phyloP scores from a whole-genome alignment of 2,113 vertebrate species.

The Silurus glanis region DNA sequence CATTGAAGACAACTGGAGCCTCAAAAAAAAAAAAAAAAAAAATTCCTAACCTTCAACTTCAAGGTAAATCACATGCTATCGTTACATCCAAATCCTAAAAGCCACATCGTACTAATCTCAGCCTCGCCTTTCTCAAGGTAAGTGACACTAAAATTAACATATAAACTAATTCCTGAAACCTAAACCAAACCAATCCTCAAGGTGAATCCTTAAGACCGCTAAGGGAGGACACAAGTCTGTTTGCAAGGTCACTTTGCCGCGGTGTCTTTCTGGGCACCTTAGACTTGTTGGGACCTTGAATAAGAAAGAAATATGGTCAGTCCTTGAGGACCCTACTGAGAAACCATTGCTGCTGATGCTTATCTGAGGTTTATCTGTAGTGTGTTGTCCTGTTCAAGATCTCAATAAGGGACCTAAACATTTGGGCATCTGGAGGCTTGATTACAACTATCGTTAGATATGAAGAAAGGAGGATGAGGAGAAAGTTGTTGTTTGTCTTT shows the following conservation, averaged over 20 bases:
- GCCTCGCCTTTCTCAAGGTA: not conserved
- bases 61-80: conserved; percentile 70
- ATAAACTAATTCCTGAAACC: not conserved
- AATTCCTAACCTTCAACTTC: conserved; percentile 75
- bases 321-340: not conserved
- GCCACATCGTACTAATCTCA: not conserved
- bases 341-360: not conserved
- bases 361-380: not conserved
- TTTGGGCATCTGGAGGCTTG: not conserved
- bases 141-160: not conserved
- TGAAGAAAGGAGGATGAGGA: not conserved
- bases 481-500: not conserved
- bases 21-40: too few relatives aligned
- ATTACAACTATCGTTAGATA: not conserved
- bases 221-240: too few relatives aligned
- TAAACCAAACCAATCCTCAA: not conserved
- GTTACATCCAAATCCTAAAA: not conserved
- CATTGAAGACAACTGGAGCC: conserved; percentile 91
- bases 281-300: not conserved
- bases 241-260: too few relatives aligned
- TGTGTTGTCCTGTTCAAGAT: not conserved
- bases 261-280: not conserved
- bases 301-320: not conserved
- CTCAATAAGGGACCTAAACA: not conserved
- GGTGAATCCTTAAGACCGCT: not conserved